Base-by-base conservation (phyloP, 2,113 vertebrate species). In the Rhombomys opimus region DNA sequence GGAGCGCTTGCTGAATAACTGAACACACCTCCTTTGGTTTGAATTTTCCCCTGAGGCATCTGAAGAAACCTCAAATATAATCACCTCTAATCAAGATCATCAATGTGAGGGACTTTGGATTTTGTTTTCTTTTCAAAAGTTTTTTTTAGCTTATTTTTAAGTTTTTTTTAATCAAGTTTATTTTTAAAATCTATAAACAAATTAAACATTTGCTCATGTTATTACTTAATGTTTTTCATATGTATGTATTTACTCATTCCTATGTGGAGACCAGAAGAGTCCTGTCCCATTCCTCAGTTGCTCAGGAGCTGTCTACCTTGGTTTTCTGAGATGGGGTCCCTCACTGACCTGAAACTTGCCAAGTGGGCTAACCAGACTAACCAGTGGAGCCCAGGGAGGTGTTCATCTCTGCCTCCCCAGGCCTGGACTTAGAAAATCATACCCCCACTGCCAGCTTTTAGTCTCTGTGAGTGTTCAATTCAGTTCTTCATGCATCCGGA, bases 61-160 rank as follows among this genome's bases (percentile, higher is more conserved):
- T 85, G 80, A 97, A 27, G 54, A 41, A 87, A 95, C 97, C 96
- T 20, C 0, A 86, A 46, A 38, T 72, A 68, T 82, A 91, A 86
- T 87, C 70, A 94, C 87, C 78, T 89, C 86, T 23, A 9, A 84
- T 91, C 91, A 89, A 96, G 82, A 75, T 95, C 93, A 72, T 41
- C 41, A 67, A 54, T 92, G 87, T 30, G 18, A 96, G 84, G 96
- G 91, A 96, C 46, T 95, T 98, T 95, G 54, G 72, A n/a, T 95
- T 91, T 96, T 96, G 96, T 96, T 97, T 95, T 93, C 50, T 92
- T 89, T 96, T 96, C 87, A n/a, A 22, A 57, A 52, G 73, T n/a
- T 18, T 54, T 17, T 35, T 30, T 52, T 54, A 18, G 18, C n/a
- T 41, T 73, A 11, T 73, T 73, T 54, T 80, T 15, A 80, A 38